Evolutionary conservation across 2,888 invertebrate genomes (phyloP), one percentile per base, ranked within the genome.

Genomic region (Nymphalis polychloros): DNA sequence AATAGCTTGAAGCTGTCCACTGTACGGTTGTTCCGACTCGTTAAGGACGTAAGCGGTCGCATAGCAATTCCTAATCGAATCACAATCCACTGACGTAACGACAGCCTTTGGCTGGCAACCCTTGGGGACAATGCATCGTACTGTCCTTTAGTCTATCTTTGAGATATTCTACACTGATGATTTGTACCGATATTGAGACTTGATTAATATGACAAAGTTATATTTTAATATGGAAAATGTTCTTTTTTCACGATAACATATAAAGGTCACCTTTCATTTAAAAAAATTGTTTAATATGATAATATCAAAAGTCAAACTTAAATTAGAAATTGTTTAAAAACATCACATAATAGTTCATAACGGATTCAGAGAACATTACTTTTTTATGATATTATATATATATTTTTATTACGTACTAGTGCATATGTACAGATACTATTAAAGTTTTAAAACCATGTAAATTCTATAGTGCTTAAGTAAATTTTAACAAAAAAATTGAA

Each of bases 1-100:
- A 55, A 67, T 63, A 71, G 49, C 67, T 67, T 70, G 46, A 64
- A 69, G 63, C 70, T 62, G 67, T 64, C 63, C 64, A 62, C 59
- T 72, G 53, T 61, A 70, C 67, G 70, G 71, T 64, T 83, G 85
- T 85, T 83, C 85, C 84, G 82, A 84, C 84, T 87, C 86, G 86
- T 89, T 89, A 88, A 86, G 84, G 88, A 86, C 84, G 83, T 86
- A 88, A 90, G 83, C 85, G 88, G 86, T 84, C 88, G 86, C 85
- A 86, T 84, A 84, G 82, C 81, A 81, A 79, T 81, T 81, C 83
- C 84, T 90, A 90, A 91, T 90, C 88, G 89, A 88, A 90, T 90
- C 88, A 89, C 88, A 89, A 90, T 89, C 84, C 84, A 83, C 80
- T 80, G 81, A 88, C 84, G 85, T 85, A 83, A 84, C 72, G 83